Conservation (phyloP, 2,797 vertebrate genomes). For the Rhincodon typus region DNA sequence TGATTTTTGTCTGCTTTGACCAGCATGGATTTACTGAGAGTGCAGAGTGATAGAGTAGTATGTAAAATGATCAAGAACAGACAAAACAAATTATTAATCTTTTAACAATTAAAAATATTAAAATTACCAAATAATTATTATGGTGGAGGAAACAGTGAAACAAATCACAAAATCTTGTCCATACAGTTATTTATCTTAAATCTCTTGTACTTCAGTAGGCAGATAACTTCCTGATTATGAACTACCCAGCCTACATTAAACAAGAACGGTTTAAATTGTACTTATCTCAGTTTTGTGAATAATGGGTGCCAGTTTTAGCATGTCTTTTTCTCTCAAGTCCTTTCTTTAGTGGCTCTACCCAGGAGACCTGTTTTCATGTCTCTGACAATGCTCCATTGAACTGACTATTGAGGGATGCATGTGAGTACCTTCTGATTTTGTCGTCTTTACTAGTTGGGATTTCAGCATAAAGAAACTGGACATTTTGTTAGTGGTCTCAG, state of each 20-base stretch:
- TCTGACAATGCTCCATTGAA: background rate
- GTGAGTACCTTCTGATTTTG: background rate
- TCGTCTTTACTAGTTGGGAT: background rate
- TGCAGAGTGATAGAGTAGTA: background rate
- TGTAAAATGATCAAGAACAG: background rate
- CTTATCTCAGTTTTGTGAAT: background rate
- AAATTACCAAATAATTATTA: background rate
- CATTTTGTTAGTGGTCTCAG: background rate
- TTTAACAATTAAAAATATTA: background rate
- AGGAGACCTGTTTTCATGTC: background rate
- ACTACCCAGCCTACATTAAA: background rate
- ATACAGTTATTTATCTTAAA: background rate
- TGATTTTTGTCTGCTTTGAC: background rate
- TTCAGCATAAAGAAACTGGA: background rate
- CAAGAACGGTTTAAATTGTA: background rate
- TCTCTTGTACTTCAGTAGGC: background rate
- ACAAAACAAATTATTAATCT: background rate
- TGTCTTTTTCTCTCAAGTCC: background rate
- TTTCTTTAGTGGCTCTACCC: background rate
- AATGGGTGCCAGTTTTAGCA: background rate
- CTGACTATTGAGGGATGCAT: background rate
- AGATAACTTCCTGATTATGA: background rate
- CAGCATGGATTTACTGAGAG: background rate
- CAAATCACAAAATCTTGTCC: background rate
- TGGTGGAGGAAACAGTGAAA: background rate